These are phyloP conservation scores for Drosophila teissieri DNA, from an alignment of 1,140 invertebrate genomes.

Conservation along the genomic window DNA sequence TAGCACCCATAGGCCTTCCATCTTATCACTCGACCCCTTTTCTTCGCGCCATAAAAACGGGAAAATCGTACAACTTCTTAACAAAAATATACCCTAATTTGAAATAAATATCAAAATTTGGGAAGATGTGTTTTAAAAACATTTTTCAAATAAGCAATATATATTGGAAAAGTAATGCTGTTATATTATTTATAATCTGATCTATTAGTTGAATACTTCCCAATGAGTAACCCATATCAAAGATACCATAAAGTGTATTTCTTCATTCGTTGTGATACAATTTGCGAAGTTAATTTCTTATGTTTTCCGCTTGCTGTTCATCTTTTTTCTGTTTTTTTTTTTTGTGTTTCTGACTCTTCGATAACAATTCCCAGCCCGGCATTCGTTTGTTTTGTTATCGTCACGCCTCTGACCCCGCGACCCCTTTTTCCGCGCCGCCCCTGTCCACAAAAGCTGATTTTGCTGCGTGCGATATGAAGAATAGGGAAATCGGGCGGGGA, in stretches of 20 bases:
- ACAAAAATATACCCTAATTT: not conserved
- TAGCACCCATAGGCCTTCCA: slow-evolving; percentile 7
- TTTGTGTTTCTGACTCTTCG: slow-evolving; percentile 1
- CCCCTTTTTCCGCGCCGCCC: not conserved
- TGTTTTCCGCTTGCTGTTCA: not conserved
- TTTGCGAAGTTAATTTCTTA: not conserved
- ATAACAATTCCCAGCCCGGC: slow-evolving; percentile 28
- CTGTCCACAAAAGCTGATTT: not conserved
- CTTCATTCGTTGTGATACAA: not conserved
- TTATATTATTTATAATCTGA: too few relatives aligned
- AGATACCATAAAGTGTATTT: not conserved
- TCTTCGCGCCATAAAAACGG: not conserved
- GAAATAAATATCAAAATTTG: not conserved
- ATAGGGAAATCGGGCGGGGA: not conserved
- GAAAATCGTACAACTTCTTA: not conserved
- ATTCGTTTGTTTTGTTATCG: slow-evolving; percentile 47
- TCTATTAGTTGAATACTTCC: not conserved
- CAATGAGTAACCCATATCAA: not conserved
- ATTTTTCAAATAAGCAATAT: not conserved
- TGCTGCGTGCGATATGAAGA: slow-evolving; percentile 9
- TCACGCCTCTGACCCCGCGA: slow-evolving; percentile 35
- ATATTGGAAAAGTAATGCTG: too few relatives aligned
- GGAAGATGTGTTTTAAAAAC: not conserved
- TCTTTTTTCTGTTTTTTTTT: not conserved
- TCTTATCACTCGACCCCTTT: slow-evolving; percentile 33